Evolutionary conservation across 2,888 invertebrate species (phyloP).

Genomic region (Erynnis tages): DNA sequence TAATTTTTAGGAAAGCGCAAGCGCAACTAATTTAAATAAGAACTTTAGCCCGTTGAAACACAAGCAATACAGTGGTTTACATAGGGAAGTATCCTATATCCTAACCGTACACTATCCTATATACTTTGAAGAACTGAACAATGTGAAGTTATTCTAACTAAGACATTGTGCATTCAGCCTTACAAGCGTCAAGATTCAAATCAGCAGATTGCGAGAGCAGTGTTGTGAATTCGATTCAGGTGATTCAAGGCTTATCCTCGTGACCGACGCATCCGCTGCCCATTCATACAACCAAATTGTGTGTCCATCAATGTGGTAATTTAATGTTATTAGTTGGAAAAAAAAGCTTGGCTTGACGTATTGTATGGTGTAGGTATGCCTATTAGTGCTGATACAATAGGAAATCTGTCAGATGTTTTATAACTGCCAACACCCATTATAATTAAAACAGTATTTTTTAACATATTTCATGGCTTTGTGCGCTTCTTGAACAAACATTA

Average conservation of each 20-base stretch:
- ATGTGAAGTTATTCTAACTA: neutral
- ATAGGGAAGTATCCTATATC: too few relatives aligned
- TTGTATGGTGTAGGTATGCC: neutral
- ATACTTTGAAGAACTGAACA: neutral
- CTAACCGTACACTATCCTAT: too few relatives aligned
- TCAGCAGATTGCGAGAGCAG: constrained; percentile 29
- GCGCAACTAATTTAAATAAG: too few relatives aligned
- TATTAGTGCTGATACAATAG: too few relatives aligned
- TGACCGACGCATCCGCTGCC: constrained; percentile 63
- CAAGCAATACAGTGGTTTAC: too few relatives aligned
- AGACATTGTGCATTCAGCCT: neutral
- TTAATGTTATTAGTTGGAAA: constrained; percentile 24
- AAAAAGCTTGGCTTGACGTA: constrained; percentile 11
- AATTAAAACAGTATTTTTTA: too few relatives aligned
- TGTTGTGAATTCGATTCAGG: constrained; percentile 61
- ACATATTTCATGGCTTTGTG: too few relatives aligned
- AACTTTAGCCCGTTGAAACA: too few relatives aligned
- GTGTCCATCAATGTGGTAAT: constrained; percentile 26
- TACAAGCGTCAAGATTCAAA: constrained; percentile 2
- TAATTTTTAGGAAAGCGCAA: too few relatives aligned
- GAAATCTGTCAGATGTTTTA: too few relatives aligned
- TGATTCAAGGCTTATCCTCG: constrained; percentile 69
- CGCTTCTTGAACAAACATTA: too few relatives aligned
- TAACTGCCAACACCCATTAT: too few relatives aligned
- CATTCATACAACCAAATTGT: constrained; percentile 49